phyloP scores from a whole-genome alignment of 2,888 invertebrate species.

The Germaria angustata region DNA sequence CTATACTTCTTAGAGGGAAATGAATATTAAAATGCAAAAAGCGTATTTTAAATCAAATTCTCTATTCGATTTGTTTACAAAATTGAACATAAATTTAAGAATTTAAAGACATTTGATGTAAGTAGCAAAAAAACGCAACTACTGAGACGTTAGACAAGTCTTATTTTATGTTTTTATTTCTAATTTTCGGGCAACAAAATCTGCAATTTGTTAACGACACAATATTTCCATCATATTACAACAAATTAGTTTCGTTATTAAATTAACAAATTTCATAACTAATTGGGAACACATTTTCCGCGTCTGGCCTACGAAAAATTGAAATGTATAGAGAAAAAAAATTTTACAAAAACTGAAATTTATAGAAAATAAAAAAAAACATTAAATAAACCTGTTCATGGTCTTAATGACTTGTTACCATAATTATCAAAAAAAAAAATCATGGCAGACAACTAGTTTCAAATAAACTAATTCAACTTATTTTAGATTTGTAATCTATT shows the following conservation, averaged over 20 bases:
- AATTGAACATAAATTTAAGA: background rate
- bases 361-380: background rate
- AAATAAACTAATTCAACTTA: conserved; percentile 54
- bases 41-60: background rate
- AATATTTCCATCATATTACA: conserved; percentile 1
- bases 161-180: too few relatives aligned
- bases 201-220: background rate
- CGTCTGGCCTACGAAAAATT: background rate
- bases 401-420: conserved; percentile 51
- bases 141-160: too few relatives aligned
- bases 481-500: conserved; percentile 58
- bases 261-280: conserved; percentile 30
- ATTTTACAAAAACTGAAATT: background rate
- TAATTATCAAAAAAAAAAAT: conserved; percentile 59
- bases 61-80: background rate
- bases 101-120: background rate
- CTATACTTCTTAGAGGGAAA: background rate
- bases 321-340: too few relatives aligned
- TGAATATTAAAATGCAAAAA: conserved; percentile 14
- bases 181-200: background rate
- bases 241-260: background rate
- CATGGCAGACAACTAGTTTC: conserved; percentile 47
- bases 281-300: conserved; percentile 36
- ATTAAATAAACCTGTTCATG: conserved; percentile 27
- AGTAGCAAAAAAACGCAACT: background rate